Evolutionary conservation across 2,888 invertebrate genomes (phyloP).

Genomic region (Papilio protenor): DNA sequence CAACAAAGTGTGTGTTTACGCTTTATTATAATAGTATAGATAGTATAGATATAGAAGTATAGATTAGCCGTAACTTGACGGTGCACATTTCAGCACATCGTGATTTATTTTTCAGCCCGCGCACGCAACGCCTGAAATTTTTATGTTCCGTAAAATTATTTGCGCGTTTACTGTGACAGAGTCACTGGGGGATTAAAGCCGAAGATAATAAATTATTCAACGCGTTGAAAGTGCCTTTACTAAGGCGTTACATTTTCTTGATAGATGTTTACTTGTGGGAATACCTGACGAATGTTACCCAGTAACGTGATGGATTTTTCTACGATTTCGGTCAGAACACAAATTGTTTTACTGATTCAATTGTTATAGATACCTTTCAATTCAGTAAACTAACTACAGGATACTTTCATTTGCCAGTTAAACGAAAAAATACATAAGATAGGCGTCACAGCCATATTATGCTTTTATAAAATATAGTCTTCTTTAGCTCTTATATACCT

Average conservation of each 20-base stretch:
- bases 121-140: conserved; percentile 33
- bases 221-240: conserved; percentile 43
- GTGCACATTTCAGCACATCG: conserved; percentile 3
- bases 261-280: conserved; percentile 42
- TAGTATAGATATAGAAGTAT: too few relatives aligned
- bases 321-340: not conserved
- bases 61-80: not conserved
- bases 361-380: not conserved
- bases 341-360: not conserved
- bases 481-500: too few relatives aligned
- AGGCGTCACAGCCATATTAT: too few relatives aligned
- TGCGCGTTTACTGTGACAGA: conserved; percentile 38
- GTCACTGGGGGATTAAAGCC: conserved; percentile 40
- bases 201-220: conserved; percentile 44
- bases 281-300: conserved; percentile 32
- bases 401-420: too few relatives aligned
- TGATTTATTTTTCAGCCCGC: conserved; percentile 24
- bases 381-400: not conserved
- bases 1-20: too few relatives aligned
- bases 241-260: conserved; percentile 43
- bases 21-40: too few relatives aligned
- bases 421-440: too few relatives aligned
- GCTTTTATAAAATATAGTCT: too few relatives aligned
- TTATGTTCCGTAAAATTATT: conserved; percentile 42
- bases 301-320: not conserved